phyloP scores from a whole-genome alignment of 2,113 vertebrate genomes.

The Macrotus californicus region DNA sequence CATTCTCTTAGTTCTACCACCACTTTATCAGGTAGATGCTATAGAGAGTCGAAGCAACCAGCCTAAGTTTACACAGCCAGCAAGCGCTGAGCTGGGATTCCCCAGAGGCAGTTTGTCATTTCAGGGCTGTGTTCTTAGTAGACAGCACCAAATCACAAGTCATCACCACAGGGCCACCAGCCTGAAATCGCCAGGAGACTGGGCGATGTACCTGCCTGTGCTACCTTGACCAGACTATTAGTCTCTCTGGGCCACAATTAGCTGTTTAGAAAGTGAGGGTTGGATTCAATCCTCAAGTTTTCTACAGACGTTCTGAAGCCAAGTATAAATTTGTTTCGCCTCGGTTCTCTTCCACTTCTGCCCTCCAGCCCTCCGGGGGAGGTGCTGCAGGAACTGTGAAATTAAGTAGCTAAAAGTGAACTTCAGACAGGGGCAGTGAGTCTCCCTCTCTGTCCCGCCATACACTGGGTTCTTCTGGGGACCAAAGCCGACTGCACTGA shows the following conservation, averaged over 20 bases:
- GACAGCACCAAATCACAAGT: neutral
- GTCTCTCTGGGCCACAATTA: neutral
- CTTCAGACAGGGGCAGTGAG: neutral
- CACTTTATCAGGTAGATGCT: neutral
- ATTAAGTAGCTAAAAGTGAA: neutral
- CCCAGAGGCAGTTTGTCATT: neutral
- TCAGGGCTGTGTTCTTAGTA: neutral
- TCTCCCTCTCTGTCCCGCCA: neutral
- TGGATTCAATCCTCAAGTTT: neutral
- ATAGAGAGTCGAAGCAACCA: neutral
- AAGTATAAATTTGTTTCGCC: neutral
- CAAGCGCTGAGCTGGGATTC: neutral
- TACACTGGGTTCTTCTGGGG: neutral
- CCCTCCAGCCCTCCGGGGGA: constrained; percentile 70
- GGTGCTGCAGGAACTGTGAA: neutral
- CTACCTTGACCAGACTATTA: neutral
- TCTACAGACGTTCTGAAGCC: neutral
- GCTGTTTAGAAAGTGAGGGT: neutral
- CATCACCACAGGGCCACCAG: neutral
- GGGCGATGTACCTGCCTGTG: neutral
- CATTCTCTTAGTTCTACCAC: neutral
- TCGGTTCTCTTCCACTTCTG: constrained; percentile 40
- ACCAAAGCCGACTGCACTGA: neutral
- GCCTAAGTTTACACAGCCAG: neutral
- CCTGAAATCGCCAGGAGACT: neutral